A percentile compares a stretch with the other conserved stretches of the same genome.
These are phyloP conservation scores for Taurulus bubalis DNA, from an alignment of 2,113 vertebrate species.

Conservation along the genomic window DNA sequence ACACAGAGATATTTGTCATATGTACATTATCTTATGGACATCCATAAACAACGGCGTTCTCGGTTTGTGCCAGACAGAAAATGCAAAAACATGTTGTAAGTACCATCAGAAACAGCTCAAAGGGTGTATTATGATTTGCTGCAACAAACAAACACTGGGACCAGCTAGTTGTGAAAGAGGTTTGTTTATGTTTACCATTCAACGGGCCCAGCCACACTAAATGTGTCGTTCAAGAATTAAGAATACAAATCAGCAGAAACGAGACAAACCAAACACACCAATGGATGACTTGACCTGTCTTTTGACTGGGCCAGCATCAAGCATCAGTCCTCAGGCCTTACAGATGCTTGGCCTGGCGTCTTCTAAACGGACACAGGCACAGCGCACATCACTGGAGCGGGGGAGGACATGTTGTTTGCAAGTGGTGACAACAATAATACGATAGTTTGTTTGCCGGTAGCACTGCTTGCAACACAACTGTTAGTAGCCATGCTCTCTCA, in stretches of 20 bases:
- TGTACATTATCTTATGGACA: background rate
- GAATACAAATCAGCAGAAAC: background rate
- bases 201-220: background rate
- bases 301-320: background rate
- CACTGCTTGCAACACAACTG: constrained; percentile 7
- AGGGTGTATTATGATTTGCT: background rate
- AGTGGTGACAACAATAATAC: background rate
- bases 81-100: background rate
- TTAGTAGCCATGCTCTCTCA: constrained; percentile 22
- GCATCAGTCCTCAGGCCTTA: background rate
- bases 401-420: background rate
- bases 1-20: background rate
- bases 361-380: background rate
- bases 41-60: background rate
- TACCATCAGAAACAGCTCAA: background rate
- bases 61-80: background rate
- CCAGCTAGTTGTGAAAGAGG: background rate
- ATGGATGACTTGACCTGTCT: background rate
- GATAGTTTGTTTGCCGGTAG: background rate
- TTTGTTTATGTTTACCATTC: background rate
- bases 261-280: background rate
- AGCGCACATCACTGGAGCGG: background rate
- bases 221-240: background rate
- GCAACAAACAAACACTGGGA: background rate
- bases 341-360: background rate